Conservation (phyloP, 2,888 invertebrate species). For the Mylabris sibirica region DNA sequence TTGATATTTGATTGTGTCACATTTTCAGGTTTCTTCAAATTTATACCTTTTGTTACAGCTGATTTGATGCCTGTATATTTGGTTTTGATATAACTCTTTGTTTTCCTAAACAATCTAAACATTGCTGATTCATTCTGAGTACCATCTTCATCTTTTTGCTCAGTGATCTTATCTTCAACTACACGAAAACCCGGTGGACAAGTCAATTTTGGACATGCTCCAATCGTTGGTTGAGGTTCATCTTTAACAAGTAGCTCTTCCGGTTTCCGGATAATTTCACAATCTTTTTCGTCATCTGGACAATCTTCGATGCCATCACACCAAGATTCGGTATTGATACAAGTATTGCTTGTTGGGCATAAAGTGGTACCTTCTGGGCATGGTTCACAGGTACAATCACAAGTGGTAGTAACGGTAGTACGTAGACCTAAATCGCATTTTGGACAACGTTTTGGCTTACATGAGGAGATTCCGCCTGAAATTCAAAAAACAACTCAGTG, state of each 20-base stretch:
- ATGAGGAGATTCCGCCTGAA: slow-evolving; percentile 72
- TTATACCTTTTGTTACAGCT: slow-evolving; percentile 16
- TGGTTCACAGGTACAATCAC: slow-evolving; percentile 77
- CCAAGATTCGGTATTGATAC: slow-evolving; percentile 75
- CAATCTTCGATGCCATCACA: slow-evolving; percentile 85
- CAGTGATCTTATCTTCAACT: slow-evolving; percentile 54
- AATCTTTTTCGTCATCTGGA: slow-evolving; percentile 80
- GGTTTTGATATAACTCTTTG: background rate
- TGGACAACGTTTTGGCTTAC: slow-evolving; percentile 74
- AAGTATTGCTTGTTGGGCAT: slow-evolving; percentile 78
- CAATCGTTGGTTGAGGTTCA: slow-evolving; percentile 25
- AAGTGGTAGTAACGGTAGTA: slow-evolving; percentile 68
- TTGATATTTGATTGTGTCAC: slow-evolving; percentile 51
- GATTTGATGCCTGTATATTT: background rate
- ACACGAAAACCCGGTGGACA: slow-evolving; percentile 48
- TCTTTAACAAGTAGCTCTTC: slow-evolving; percentile 15
- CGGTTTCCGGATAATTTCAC: slow-evolving; percentile 57
- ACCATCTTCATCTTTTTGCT: slow-evolving; percentile 45
- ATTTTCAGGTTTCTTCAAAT: slow-evolving; percentile 18
- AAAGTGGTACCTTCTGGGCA: slow-evolving; percentile 71
- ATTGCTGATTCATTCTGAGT: slow-evolving; percentile 60
- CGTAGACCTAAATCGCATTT: slow-evolving; percentile 69
- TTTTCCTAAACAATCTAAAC: slow-evolving; percentile 46
- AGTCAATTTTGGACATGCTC: slow-evolving; percentile 59
- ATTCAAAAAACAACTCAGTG: background rate